These are phyloP conservation scores for Papilio dardanus DNA, from an alignment of 1,140 invertebrate genomes.

Conservation along the genomic window DNA sequence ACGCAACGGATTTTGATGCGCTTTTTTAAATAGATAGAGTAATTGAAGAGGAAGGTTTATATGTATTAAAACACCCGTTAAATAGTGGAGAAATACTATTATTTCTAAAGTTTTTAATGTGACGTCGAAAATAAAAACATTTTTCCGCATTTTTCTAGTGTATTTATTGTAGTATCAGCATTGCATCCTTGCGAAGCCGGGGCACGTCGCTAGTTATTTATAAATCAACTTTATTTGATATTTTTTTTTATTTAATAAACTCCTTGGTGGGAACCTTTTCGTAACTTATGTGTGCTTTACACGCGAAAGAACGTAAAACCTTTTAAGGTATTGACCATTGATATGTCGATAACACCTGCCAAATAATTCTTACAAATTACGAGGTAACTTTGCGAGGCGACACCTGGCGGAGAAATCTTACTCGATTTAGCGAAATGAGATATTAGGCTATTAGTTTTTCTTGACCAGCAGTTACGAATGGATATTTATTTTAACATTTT, in stretches of 20 bases:
- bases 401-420: conserved; percentile 4
- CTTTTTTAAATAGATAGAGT: too few relatives aligned
- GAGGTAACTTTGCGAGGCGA: conserved; percentile 20
- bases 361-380: conserved; percentile 28
- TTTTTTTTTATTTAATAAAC: neutral
- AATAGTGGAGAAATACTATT: too few relatives aligned
- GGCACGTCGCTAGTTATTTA: too few relatives aligned
- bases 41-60: too few relatives aligned
- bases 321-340: conserved; percentile 7
- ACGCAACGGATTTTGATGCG: too few relatives aligned
- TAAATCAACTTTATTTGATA: neutral
- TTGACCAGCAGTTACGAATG: neutral
- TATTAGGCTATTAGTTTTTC: neutral
- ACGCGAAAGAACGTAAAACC: neutral
- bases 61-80: too few relatives aligned
- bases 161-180: too few relatives aligned
- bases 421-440: conserved; percentile 1
- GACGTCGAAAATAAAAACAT: too few relatives aligned
- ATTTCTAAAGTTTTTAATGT: too few relatives aligned
- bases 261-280: neutral
- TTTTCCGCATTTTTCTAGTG: too few relatives aligned
- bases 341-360: conserved; percentile 21
- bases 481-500: too few relatives aligned
- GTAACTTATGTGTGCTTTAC: neutral
- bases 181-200: too few relatives aligned